A percentile compares a stretch with the other conserved stretches of the same genome.
These are phyloP conservation scores for Myotis daubentonii DNA, from an alignment of 2,797 vertebrate species.

Conservation along the genomic window DNA sequence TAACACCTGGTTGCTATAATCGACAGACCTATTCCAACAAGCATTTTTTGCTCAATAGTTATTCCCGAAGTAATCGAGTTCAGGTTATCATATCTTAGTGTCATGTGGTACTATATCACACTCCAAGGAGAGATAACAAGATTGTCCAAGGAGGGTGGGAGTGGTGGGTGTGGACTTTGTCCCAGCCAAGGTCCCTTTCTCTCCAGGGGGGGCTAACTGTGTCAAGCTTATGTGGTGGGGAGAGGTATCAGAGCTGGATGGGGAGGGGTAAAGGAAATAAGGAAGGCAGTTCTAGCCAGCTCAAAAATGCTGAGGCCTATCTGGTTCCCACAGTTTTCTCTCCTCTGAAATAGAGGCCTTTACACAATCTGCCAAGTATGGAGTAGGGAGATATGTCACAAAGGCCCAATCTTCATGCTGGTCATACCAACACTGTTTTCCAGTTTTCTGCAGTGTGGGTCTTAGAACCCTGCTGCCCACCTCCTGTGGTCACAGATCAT, in stretches of 20 bases:
- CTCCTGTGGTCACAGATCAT: too few species aligned
- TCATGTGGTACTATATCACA: constrained; percentile 62
- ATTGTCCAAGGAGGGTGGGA: neutral
- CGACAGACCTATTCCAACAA: constrained; percentile 34
- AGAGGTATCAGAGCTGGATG: neutral
- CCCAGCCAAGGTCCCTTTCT: constrained; percentile 41
- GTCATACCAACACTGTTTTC: neutral
- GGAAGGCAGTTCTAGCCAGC: neutral
- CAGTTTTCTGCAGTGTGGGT: neutral
- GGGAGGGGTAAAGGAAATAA: neutral
- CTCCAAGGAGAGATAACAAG: constrained; percentile 36
- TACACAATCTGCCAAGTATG: neutral
- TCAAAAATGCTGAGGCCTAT: neutral
- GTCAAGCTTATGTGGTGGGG: neutral
- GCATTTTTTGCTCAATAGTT: constrained; percentile 35
- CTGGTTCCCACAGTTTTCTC: constrained; percentile 11
- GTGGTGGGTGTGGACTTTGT: constrained; percentile 42
- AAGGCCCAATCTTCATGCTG: neutral
- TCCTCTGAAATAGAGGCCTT: neutral
- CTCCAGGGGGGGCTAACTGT: neutral
- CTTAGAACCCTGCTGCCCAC: neutral
- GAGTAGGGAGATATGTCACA: neutral
- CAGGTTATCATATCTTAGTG: constrained; percentile 59
- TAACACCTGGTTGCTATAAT: constrained; percentile 40
- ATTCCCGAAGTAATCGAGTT: constrained; percentile 54